Evolutionary conservation across 2,797 vertebrate species (phyloP), one percentile per base, ranked within the genome.

Genomic region (Trachurus trachurus): DNA sequence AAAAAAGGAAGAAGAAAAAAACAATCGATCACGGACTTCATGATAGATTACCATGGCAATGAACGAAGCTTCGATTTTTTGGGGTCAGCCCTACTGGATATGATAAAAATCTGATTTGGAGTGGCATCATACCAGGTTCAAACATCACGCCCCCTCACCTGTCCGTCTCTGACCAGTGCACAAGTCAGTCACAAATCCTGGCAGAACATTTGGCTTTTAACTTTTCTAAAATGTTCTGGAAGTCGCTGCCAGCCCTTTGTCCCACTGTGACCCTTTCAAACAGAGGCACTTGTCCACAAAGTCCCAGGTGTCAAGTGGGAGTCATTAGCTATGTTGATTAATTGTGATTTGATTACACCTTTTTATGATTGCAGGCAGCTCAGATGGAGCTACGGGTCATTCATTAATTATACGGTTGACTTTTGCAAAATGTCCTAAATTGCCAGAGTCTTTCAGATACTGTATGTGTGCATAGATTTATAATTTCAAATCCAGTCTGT

Each of bases 141-240:
- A 56, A 57, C 34, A 26, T 10, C 22, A 9, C 0, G 10, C 17
- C 17, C 21, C n/a, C n/a, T n/a, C 22, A 19, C 21, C 19, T 65
- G 31, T 2, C 31, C 0, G 45, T 59, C n/a, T 26, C 45, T 50
- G 21, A 52, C 53, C 54, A 54, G 29, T 12, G 60, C 21, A 13
- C 22, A 56, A 49, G 53, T 66, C 2, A 0, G 26, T 74, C 13
- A 59, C 47, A 74, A 39, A 53, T 61, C 37, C 15, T 42, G 49
- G 11, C 21, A 29, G 15, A 31, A 40, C 9, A 19, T 62, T 52
- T 9, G 16, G 10, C 5, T 37, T 7, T 34, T n/a, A 21, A 37
- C 1, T 22, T 12, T 1, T n/a, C 29, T 57, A 57, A n/a, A 61
- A 13, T 29, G 49, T 16, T 5, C 4, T 5, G 15, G 42, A 44